Percentiles rank a stretch among this genome's conserved stretches.
phyloP scores from a whole-genome alignment of 2,888 invertebrate genomes.

The Theretra japonica region DNA sequence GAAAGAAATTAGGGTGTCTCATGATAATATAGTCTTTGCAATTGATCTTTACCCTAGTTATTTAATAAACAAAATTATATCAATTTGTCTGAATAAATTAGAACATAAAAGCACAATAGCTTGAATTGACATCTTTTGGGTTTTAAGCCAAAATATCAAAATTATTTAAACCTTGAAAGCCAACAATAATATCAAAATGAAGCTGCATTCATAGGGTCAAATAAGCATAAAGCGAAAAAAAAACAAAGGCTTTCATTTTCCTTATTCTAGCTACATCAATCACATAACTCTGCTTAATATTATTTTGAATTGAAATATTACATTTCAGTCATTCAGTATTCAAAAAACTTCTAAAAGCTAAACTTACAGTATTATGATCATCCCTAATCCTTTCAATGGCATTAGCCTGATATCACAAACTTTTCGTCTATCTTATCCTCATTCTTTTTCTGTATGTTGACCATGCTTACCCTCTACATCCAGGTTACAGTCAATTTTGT shows the following conservation, averaged over 20 bases:
- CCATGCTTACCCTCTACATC: background rate
- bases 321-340: constrained; percentile 13
- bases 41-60: too few species aligned
- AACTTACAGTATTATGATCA: background rate
- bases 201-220: background rate
- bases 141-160: too few species aligned
- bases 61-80: too few species aligned
- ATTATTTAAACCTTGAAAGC: too few species aligned
- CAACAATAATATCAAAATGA: background rate
- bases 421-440: too few species aligned
- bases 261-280: background rate
- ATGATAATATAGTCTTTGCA: background rate
- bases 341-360: background rate
- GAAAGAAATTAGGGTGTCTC: background rate
- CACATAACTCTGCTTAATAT: background rate
- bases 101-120: too few species aligned
- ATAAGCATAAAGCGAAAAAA: background rate
- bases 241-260: background rate
- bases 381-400: background rate
- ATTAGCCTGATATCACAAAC: background rate
- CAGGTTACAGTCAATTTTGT: background rate
- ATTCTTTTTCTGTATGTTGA: background rate
- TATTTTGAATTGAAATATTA: constrained; percentile 17
- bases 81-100: too few species aligned
- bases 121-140: too few species aligned